phyloP scores from a whole-genome alignment of 2,888 invertebrate genomes.

The Digitonthophagus gazella region DNA sequence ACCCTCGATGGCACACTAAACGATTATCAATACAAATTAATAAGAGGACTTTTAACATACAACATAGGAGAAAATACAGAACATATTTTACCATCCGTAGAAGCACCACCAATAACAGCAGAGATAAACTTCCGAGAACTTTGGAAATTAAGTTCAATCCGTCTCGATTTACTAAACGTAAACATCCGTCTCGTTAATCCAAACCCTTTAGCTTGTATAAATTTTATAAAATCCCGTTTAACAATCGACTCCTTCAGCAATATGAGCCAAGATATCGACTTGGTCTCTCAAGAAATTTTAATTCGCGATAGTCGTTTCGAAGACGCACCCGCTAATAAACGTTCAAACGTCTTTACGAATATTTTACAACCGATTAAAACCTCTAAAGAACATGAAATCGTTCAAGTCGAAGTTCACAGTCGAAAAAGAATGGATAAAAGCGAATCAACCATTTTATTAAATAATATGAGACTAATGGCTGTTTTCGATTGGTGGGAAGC shows the following conservation, averaged over 20 bases:
- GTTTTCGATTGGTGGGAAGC: slow-evolving; percentile 93
- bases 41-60: slow-evolving; percentile 82
- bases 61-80: slow-evolving; percentile 87
- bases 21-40: slow-evolving; percentile 80
- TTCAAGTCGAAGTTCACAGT: slow-evolving; percentile 50
- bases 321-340: slow-evolving; percentile 64
- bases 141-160: slow-evolving; percentile 78
- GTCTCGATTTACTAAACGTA: slow-evolving; percentile 83
- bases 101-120: slow-evolving; percentile 38
- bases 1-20: slow-evolving; percentile 81
- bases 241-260: slow-evolving; percentile 86
- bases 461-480: slow-evolving; percentile 93
- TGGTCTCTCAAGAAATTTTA: slow-evolving; percentile 88
- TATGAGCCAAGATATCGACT: slow-evolving; percentile 85
- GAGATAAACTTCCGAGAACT: slow-evolving; percentile 52
- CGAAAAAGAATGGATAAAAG: slow-evolving; percentile 66
- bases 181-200: slow-evolving; percentile 65
- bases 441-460: slow-evolving; percentile 84
- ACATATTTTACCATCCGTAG: slow-evolving; percentile 55
- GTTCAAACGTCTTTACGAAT: slow-evolving; percentile 83
- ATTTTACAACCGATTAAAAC: slow-evolving; percentile 71
- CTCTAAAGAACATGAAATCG: slow-evolving; percentile 38
- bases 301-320: slow-evolving; percentile 74
- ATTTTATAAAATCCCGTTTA: slow-evolving; percentile 87
- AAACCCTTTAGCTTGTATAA: slow-evolving; percentile 75